Base-by-base conservation (phyloP, 2,113 vertebrate genomes). In the Phyllostomus hastatus region DNA sequence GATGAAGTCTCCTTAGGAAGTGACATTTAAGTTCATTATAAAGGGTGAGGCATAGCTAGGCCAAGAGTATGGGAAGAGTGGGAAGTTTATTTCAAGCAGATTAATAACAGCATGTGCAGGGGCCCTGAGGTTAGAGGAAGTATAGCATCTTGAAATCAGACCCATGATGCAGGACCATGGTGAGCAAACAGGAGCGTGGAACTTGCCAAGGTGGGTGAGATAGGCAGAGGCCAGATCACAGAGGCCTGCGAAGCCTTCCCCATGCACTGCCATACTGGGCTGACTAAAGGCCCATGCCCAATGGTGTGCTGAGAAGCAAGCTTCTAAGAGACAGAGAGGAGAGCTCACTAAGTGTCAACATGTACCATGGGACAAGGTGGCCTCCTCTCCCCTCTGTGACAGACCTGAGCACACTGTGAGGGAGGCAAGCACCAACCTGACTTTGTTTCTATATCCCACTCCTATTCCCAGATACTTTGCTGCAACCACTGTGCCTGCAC, bases 141-240 rank as follows among this genome's bases (percentile, higher is more conserved):
- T 59, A 50, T 10, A 87, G 35, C 50, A 87, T 75, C 84, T 73
- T 97, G 41, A 94, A 87, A 89, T 79, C 82, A 90, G 33, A 83
- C 26, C 10, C 31, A 59, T 50, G 41, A 86, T 57, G 69, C 16
- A 61, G 46, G 33, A 38, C 28, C 64, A 15, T 1, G 78, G 33
- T 70, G 41, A 94, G 7, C n/a, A 54, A 90, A 93, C 4, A 2
- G 41, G 35, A 89, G 38, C 12, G 1, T 38, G 19, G 67, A 82
- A 85, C 73, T 67, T 78, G 11, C 59, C 69, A n/a, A 93, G 33
- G 61, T 17, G 22, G 4, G 1, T 73, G 93, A 88, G 14, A 26
- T 14, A 81, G 38, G 26, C 46, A 94, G 38, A 10, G 15, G 11
- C 50, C 38, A 80, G 28, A 48, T 15, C 14, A 9, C 1, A 2